Percentiles rank a stretch among this genome's conserved stretches.
These are phyloP conservation scores for Platichthys stellatus DNA, from an alignment of 2,113 vertebrate genomes.

Conservation along the genomic window DNA sequence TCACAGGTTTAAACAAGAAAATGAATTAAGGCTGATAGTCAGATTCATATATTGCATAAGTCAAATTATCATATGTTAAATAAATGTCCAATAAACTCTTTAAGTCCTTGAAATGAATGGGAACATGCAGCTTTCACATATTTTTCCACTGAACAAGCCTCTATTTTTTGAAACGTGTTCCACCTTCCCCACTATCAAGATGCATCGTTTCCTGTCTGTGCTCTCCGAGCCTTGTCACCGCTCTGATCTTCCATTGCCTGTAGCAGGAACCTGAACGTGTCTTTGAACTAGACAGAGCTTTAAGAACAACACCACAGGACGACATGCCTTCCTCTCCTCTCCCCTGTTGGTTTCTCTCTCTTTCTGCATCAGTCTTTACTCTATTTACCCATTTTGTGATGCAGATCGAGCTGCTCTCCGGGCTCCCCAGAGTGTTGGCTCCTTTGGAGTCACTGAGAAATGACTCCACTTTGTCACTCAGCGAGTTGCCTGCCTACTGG, in stretches of 20 bases:
- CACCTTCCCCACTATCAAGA: background rate
- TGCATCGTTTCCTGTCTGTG: slow-evolving; percentile 7
- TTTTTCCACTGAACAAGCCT: background rate
- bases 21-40: background rate
- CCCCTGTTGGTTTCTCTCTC: slow-evolving; percentile 12
- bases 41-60: too few relatives aligned
- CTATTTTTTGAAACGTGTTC: slow-evolving; percentile 9
- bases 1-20: background rate
- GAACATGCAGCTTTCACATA: slow-evolving; percentile 9
- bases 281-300: slow-evolving; percentile 49
- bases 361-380: slow-evolving; percentile 57
- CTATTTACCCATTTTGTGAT: slow-evolving; percentile 66
- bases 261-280: slow-evolving; percentile 42
- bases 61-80: too few relatives aligned
- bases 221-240: slow-evolving; percentile 18
- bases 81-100: background rate
- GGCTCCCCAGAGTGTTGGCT: slow-evolving; percentile 59
- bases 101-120: background rate
- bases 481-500: slow-evolving; percentile 65
- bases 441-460: slow-evolving; percentile 67
- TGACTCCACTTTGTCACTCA: slow-evolving; percentile 75
- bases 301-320: slow-evolving; percentile 33
- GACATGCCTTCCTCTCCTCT: background rate
- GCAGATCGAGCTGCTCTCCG: slow-evolving; percentile 61
- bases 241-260: slow-evolving; percentile 43